These are phyloP conservation scores for Hirtodrosophila duncani DNA, from an alignment of 2,888 invertebrate species.

Conservation along the genomic window DNA sequence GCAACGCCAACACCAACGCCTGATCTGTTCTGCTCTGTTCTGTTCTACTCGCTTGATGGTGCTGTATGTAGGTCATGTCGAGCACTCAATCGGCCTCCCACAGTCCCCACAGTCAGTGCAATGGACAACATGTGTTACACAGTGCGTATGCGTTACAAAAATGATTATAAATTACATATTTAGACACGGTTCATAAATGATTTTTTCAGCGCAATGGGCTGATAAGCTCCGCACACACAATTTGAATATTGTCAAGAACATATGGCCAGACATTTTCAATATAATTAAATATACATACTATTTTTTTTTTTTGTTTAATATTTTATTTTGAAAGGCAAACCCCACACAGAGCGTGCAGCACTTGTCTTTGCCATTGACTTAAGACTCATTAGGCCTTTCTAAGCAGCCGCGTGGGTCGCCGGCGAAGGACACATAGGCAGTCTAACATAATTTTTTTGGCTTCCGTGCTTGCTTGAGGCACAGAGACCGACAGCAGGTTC, in stretches of 20 bases:
- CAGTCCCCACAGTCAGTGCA: slow-evolving; percentile 42
- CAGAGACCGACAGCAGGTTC: too few species aligned
- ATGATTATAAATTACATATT: slow-evolving; percentile 62
- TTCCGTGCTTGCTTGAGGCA: too few species aligned
- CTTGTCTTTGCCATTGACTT: slow-evolving; percentile 58
- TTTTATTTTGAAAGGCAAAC: slow-evolving; percentile 43
- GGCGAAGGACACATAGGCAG: too few species aligned
- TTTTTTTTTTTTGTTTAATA: slow-evolving; percentile 3
- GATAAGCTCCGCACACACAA: slow-evolving; percentile 57
- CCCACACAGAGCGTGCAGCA: slow-evolving; percentile 40
- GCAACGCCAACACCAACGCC: too few species aligned
- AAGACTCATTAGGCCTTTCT: too few species aligned
- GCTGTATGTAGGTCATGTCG: slow-evolving; percentile 58
- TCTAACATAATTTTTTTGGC: too few species aligned
- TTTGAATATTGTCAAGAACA: slow-evolving; percentile 45
- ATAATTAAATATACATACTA: slow-evolving; percentile 1
- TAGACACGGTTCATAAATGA: slow-evolving; percentile 41
- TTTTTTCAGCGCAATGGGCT: too few species aligned
- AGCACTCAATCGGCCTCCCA: slow-evolving; percentile 61
- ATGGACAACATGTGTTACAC: slow-evolving; percentile 46
- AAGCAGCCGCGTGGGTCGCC: too few species aligned
- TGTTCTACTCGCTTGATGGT: slow-evolving; percentile 12
- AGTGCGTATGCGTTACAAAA: slow-evolving; percentile 69
- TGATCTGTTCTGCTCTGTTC: slow-evolving; percentile 15
- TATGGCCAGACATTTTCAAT: not conserved